These are phyloP conservation scores for Lepidocyrtoides sp. DNA, from an alignment of 2,888 invertebrate genomes.

Conservation along the genomic window DNA sequence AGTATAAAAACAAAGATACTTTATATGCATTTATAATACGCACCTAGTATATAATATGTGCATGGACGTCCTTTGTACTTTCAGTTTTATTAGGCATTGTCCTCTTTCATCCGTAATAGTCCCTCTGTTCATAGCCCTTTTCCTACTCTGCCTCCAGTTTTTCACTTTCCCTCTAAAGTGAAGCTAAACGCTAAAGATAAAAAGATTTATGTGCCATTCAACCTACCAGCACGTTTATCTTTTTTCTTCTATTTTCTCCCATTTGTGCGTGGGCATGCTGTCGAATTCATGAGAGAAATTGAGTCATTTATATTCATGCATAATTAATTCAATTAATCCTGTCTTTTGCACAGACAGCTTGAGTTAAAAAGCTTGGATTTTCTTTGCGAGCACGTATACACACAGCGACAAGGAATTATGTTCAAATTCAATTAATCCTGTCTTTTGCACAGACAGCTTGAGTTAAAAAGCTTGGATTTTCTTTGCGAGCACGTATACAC, in stretches of 20 bases:
- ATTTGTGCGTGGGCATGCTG: background rate
- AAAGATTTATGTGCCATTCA: conserved; percentile 53
- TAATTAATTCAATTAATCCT: conserved; percentile 79
- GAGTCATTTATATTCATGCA: conserved; percentile 79
- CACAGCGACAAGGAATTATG: background rate
- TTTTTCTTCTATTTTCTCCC: conserved; percentile 31
- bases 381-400: background rate
- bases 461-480: conserved; percentile 34
- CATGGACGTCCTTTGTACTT: background rate
- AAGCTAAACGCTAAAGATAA: conserved; percentile 41
- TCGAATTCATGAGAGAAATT: conserved; percentile 62
- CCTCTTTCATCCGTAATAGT: background rate
- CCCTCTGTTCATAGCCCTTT: background rate
- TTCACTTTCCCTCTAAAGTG: background rate
- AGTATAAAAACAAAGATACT: no score
- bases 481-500: background rate
- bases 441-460: conserved; percentile 58
- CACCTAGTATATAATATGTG: no score
- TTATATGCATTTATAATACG: no score
- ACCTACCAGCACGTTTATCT: conserved; percentile 38
- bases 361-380: conserved; percentile 31
- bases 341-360: conserved; percentile 63
- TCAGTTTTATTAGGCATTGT: conserved; percentile 4
- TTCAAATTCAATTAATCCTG: conserved; percentile 69
- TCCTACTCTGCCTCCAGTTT: background rate